Base-by-base conservation (phyloP, 2,888 invertebrate species). In the Ichneumoninae sp. region DNA sequence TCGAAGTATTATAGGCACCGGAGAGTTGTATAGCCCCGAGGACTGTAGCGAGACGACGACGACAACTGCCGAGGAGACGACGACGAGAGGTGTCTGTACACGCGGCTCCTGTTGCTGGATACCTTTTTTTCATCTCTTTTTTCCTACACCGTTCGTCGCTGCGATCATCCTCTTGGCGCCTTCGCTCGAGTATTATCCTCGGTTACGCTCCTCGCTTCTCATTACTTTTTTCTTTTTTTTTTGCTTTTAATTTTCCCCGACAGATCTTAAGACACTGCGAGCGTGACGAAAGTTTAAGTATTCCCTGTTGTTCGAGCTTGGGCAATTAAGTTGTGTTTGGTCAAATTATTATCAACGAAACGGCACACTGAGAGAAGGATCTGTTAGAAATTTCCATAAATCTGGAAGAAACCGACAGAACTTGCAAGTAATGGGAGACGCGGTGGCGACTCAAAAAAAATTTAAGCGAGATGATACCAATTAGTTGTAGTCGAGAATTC, bases 131-230 rank as follows among this genome's bases (percentile, higher is more conserved):
- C 62, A 52, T 52, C 52, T 65, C 54, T 65, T 62, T 50, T 36
- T 22, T 71, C 47, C 1, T 30, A 60, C 22, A 6, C 26, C 36
- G 16, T 66, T 74, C 69, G 44, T 66, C 8, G 60, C 65, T 52
- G 54, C 70, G 50, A 77, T 82, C 69, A 82, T 82, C 74, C 54
- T 78, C 74, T 54, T 82, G 82, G 74, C 78, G 78, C 82, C 82
- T 82, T 74, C 74, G 44, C 78, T 74, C 62, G 36, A 69, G 54
- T 52, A 82, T 78, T 82, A 82, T 78, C 71, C 82, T 57, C 77
- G 8, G 40, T 10, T 40, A 40, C 40, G 54, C 26, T 52, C 16
- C 26, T 33, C 36, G 19, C 70, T 50, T 5, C 7, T 40, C 36
- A 26, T 19, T 16, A 26, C 69, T 22, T 57, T 30, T 62, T 54